These are phyloP conservation scores for Pogonocherus hispidulus DNA, from an alignment of 2,888 invertebrate genomes.

Conservation along the genomic window DNA sequence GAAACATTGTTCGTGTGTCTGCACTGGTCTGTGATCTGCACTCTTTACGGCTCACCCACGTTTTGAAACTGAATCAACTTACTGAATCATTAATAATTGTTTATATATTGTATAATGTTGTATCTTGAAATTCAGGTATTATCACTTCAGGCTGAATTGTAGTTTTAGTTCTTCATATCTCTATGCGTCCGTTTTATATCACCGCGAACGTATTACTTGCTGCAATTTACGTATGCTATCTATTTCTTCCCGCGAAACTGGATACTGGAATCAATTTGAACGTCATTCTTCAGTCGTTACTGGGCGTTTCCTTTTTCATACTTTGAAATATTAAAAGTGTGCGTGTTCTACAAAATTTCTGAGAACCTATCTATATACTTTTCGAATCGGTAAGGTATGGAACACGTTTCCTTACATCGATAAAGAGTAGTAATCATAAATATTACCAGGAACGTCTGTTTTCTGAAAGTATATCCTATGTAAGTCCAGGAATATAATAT, in stretches of 20 bases:
- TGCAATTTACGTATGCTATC: neutral
- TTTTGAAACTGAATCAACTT: neutral
- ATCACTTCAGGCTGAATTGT: neutral
- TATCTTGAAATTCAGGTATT: constrained; percentile 2
- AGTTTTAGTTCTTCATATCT: neutral
- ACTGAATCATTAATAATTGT: neutral
- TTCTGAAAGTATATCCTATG: too few relatives aligned
- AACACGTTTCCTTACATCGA: too few relatives aligned
- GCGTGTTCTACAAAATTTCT: too few relatives aligned
- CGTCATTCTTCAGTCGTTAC: neutral
- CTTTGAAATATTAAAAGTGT: neutral
- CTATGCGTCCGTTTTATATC: neutral
- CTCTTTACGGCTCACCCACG: neutral
- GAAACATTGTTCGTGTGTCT: neutral
- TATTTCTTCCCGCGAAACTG: neutral
- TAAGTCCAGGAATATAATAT: too few relatives aligned
- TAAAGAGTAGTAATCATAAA: too few relatives aligned
- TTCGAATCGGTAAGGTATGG: too few relatives aligned
- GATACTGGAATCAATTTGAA: neutral
- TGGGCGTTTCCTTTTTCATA: neutral
- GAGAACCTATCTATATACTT: too few relatives aligned
- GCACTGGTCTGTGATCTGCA: neutral
- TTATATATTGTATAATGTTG: constrained; percentile 22
- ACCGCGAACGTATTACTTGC: neutral
- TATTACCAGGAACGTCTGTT: too few relatives aligned